Base-by-base conservation (phyloP, 2,113 vertebrate species). In the Hemiprocne comata region DNA sequence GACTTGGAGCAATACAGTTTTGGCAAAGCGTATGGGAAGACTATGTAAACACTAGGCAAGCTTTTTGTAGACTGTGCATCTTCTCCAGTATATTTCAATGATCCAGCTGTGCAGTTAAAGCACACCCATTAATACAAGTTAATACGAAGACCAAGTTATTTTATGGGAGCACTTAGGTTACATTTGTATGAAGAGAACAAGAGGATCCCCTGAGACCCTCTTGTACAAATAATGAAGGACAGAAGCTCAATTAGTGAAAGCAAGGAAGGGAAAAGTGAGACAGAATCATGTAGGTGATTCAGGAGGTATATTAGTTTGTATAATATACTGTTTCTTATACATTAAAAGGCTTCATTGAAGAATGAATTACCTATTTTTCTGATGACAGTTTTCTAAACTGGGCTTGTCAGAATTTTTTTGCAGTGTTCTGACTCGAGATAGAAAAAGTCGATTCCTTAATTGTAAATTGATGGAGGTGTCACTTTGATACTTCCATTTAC, bases 381-480 rank as follows among this genome's bases (percentile, higher is more conserved):
- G 54, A 20, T 73, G 70, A 50, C 90, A 62, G 50, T 70, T 94
- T 84, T 80, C 89, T 90, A 92, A 95, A 90, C 90, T 31, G 73
- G 58, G 34, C 19, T 89, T 97, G 89, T 92, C 91, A 94, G 91
- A 90, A 61, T 78, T 86, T 94, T 95, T 90, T 94, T 95, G 58
- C 77, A 50, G 50, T 89, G 34, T 42, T 87, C 90, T 78, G 31
- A 55, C 65, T 92, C 6, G 18, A 88, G 85, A 73, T 33, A 79
- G 69, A 25, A 89, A 75, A 92, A 96, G 80, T 87, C 40, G 33
- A 78, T 96, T 96, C 76, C 76, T 90, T 94, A 95, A 95, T 96
- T 95, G 76, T 94, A 42, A 75, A 79, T 90, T 65, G 86, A 90
- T 91, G 73, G 83, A 92, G 66, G 86, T 93, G 90, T 92, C 88